A percentile compares a stretch with the other conserved stretches of the same genome.
Conservation (phyloP, 1,140 invertebrate species). For the Psilanteris sp. region DNA sequence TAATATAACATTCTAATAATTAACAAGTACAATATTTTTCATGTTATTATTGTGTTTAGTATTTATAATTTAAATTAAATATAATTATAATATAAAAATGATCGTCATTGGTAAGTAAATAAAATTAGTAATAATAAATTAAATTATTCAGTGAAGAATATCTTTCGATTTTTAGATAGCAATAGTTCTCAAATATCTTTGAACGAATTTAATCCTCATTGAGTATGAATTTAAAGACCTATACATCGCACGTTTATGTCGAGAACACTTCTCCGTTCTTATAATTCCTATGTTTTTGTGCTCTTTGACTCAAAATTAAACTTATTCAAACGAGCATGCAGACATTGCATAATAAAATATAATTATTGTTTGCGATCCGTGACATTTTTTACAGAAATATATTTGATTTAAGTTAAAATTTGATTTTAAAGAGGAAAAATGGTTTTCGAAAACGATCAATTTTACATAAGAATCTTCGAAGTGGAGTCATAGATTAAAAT, state of each 20-base stretch:
- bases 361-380: slow-evolving; percentile 3
- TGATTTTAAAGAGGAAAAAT: neutral
- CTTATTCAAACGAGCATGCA: slow-evolving; percentile 32
- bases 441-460: no score
- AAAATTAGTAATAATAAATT: no score
- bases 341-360: slow-evolving; percentile 2
- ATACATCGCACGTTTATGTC: slow-evolving; percentile 35
- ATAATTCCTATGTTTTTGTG: neutral
- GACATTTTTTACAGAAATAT: slow-evolving; percentile 16
- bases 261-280: slow-evolving; percentile 1
- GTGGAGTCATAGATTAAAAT: slow-evolving; percentile 42
- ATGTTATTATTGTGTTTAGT: no score
- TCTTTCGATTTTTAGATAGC: no score
- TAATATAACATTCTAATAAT: no score
- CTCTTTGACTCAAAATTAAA: slow-evolving; percentile 7
- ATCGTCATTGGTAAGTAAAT: no score
- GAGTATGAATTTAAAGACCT: slow-evolving; percentile 51
- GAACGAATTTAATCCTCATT: slow-evolving; percentile 13
- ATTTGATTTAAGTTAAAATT: neutral
- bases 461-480: no score
- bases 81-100: no score
- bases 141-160: no score
- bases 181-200: slow-evolving; percentile 1
- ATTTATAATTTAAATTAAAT: no score
- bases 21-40: no score